These are phyloP conservation scores for Ceratoteleas bidentatus DNA, from an alignment of 1,140 invertebrate species.

Conservation along the genomic window DNA sequence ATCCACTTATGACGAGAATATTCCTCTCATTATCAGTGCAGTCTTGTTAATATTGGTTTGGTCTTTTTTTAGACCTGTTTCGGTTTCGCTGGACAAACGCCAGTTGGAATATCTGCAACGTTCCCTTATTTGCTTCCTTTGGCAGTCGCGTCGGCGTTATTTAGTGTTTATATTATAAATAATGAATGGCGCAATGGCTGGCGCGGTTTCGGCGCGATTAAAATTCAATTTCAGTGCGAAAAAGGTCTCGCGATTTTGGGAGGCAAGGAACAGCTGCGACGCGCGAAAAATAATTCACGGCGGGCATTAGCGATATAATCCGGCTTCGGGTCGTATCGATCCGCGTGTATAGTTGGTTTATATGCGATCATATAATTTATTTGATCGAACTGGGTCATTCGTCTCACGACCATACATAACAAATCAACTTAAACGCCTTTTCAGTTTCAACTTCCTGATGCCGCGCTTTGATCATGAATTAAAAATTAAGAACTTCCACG, in stretches of 20 bases:
- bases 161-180: not conserved
- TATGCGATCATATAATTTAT: constrained; percentile 37
- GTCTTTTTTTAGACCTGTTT: constrained; percentile 2
- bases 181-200: not conserved
- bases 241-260: too few species aligned
- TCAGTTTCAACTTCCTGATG: constrained; percentile 22
- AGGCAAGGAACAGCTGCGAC: not conserved
- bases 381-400: constrained; percentile 30
- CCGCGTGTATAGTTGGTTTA: constrained; percentile 3
- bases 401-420: constrained; percentile 15
- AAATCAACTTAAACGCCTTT: constrained; percentile 21
- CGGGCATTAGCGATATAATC: constrained; percentile 2
- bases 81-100: not conserved
- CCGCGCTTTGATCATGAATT: constrained; percentile 12
- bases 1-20: not conserved
- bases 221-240: not conserved
- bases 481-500: constrained; percentile 25
- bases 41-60: not conserved
- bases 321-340: constrained; percentile 15
- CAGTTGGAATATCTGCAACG: not conserved
- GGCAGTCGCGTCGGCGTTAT: not conserved
- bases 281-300: not conserved
- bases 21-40: not conserved
- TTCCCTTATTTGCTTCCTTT: not conserved
- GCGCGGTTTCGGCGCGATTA: not conserved